Evolutionary conservation across 2,888 invertebrate genomes (phyloP), one percentile per base, ranked within the genome.

Genomic region (Diploptera punctata): DNA sequence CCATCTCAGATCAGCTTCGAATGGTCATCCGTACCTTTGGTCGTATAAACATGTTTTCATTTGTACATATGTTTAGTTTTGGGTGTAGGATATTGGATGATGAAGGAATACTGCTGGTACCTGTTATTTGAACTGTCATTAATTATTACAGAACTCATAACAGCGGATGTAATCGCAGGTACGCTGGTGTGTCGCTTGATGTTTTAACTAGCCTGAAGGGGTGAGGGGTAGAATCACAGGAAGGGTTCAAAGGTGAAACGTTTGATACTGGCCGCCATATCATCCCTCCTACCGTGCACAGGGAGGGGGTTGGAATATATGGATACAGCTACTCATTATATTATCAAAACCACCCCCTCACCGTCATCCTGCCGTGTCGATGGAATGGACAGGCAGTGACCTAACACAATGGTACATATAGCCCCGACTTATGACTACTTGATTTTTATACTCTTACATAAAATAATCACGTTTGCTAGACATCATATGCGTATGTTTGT

Each of bases 81-180:
- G n/a, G n/a, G n/a, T n/a, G n/a, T n/a, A n/a, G n/a, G n/a, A n/a
- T n/a, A n/a, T n/a, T n/a, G n/a, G n/a, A n/a, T n/a, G n/a, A n/a
- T n/a, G n/a, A n/a, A n/a, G n/a, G n/a, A n/a, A n/a, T n/a, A n/a
- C n/a, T n/a, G n/a, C n/a, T n/a, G n/a, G n/a, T n/a, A n/a, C n/a
- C 43, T 21, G 65, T 44, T 65, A 65, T 47, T 65, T 65, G 65
- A 65, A 44, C 65, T 47, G 65, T 47, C 47, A 65, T 65, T 65
- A 65, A 65, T 47, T 65, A 65, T 65, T 47, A 65, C 13, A 19
- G 65, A 65, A 65, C 65, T 18, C 65, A 44, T 65, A 47, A 43
- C 43, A 24, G 62, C 13, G 16, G 16, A 29, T 21, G 10, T 62
- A 62, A 62, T 62, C 62, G 62, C n/a, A 43, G 21, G 10, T 31